These are phyloP conservation scores for Meliscaeva auricollis DNA, from an alignment of 2,888 invertebrate species.

Conservation along the genomic window DNA sequence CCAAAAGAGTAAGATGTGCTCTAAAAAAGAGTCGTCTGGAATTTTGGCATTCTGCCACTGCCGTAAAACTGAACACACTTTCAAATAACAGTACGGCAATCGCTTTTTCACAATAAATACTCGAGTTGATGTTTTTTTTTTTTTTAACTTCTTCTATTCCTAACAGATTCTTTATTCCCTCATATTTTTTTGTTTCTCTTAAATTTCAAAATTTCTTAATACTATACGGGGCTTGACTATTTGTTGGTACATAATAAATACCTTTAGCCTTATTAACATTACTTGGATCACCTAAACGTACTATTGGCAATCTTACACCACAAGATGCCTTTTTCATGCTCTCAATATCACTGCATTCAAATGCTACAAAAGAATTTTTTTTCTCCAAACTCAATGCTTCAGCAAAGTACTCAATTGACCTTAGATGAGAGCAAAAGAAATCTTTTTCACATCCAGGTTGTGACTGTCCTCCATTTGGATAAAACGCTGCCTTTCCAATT, in stretches of 20 bases:
- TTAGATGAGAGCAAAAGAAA: slow-evolving; percentile 81
- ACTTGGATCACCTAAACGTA: slow-evolving; percentile 50
- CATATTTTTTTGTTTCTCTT: neutral
- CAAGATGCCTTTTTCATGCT: slow-evolving; percentile 31
- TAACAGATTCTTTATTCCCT: slow-evolving; percentile 32
- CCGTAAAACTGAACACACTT: no score
- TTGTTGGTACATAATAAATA: slow-evolving; percentile 35
- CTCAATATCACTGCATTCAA: slow-evolving; percentile 40
- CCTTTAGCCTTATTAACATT: slow-evolving; percentile 27
- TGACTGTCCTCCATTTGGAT: slow-evolving; percentile 85
- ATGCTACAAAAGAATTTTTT: slow-evolving; percentile 26
- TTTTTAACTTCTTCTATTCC: neutral
- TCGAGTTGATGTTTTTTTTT: no score
- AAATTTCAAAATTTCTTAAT: neutral
- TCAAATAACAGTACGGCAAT: no score
- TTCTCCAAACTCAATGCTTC: slow-evolving; percentile 79
- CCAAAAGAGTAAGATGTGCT: no score
- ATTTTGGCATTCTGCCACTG: no score
- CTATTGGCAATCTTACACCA: neutral
- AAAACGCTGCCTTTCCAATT: slow-evolving; percentile 84
- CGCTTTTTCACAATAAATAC: no score
- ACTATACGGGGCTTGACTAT: slow-evolving; percentile 29
- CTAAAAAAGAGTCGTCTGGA: no score
- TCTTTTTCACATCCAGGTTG: slow-evolving; percentile 83
- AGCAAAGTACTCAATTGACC: slow-evolving; percentile 81